Base-by-base conservation (phyloP, 92 coral and sea anemone species). In the Epizoanthus ramosus region DNA sequence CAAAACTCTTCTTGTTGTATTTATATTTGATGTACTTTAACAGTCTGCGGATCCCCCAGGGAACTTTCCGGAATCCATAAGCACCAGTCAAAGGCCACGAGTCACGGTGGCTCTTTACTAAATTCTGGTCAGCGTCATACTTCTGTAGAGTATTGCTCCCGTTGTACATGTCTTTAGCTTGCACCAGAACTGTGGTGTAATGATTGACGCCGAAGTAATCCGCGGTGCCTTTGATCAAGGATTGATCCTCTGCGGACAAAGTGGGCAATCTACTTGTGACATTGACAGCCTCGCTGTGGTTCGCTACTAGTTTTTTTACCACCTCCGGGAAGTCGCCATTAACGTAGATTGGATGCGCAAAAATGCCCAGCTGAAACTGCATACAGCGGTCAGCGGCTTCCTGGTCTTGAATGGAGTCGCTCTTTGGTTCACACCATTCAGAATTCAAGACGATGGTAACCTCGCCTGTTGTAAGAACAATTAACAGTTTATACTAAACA, bases 241-340 rank as follows among this genome's bases (percentile, higher is more conserved):
- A 59, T 79, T 91, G 84, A 69, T 93, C 92, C 53, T 85, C 89
- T 31, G 81, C 85, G 9, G 90, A 91, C 72, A 93, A 88, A 45
- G 73, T 53, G 16, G 97, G 97, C 17, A 93, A 85, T 17, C 94
- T 88, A 50, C 72, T 80, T 21, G 91, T 57, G 53, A 87, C 81
- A 35, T 84, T 87, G 56, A 85, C 86, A 31, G 90, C 88, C 68
- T 71, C 84, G 68, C 88, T 91, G 77, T 85, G 83, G 23, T 83
- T 89, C 28, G 92, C 92, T 16, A 91, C 90, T 57, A 87, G 63
- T 66, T 71, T 83, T 65, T 92, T 92, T 4, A 93, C 88, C 23
- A 91, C 80, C 31, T 89, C 93, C 13, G 97, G 97, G 68, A 88
- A 93, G 63, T 93, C 93, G 4, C 98, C 98, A 39, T 93, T 87